Evolutionary conservation across 1,140 invertebrate species (phyloP).

Genomic region (Drosophila setifemur): DNA sequence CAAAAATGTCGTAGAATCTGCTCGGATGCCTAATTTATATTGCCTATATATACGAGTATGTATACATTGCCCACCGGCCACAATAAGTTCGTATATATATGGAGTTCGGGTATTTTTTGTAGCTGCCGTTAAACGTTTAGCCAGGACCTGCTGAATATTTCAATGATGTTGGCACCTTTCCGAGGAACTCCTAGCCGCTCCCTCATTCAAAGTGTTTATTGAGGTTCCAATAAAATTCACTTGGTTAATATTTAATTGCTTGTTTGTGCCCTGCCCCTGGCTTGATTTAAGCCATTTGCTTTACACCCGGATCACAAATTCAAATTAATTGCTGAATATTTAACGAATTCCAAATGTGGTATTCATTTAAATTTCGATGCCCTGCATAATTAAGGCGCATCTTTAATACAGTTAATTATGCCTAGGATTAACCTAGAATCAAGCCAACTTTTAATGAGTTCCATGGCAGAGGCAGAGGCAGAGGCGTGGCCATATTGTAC

Average conservation of each 20-base stretch:
- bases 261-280: conserved; percentile 14
- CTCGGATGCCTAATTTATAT: conserved; percentile 51
- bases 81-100: conserved; percentile 2
- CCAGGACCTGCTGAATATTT: conserved; percentile 59
- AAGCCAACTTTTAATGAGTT: conserved; percentile 64
- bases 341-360: conserved; percentile 9
- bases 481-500: not conserved
- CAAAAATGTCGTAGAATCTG: not conserved
- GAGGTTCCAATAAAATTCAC: conserved; percentile 35
- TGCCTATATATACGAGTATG: too few species aligned
- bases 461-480: not conserved
- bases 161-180: conserved; percentile 60
- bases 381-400: conserved; percentile 1
- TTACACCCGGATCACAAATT: not conserved
- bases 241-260: conserved; percentile 71
- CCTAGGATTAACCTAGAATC: conserved; percentile 30
- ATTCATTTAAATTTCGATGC: conserved; percentile 23
- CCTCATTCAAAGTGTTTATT: conserved; percentile 49
- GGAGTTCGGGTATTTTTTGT: conserved; percentile 11
- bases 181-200: not conserved
- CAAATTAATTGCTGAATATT: conserved; percentile 24
- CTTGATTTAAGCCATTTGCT: not conserved
- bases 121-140: conserved; percentile 18
- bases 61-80: conserved; percentile 42
- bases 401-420: conserved; percentile 41